Percentiles rank a stretch among this genome's conserved stretches.
These are phyloP conservation scores for Oenanthe melanoleuca DNA, from an alignment of 2,113 vertebrate genomes.

Conservation along the genomic window DNA sequence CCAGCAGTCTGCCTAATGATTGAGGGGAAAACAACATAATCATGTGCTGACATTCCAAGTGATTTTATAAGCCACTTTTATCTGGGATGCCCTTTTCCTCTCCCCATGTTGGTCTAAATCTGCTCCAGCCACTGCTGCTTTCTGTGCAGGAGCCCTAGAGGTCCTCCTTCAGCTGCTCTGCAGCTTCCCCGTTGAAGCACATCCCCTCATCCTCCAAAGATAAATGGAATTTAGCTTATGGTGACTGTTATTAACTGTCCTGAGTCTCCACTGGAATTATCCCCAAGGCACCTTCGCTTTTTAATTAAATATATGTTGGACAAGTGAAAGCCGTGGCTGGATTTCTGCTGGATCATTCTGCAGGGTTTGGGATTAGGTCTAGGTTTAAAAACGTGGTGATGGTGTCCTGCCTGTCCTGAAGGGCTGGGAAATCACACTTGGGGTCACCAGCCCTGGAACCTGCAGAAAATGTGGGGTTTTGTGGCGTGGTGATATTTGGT, in stretches of 20 bases:
- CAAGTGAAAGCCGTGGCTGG: neutral
- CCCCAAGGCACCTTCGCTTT: neutral
- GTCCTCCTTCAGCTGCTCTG: neutral
- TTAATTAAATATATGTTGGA: neutral
- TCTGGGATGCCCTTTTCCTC: constrained; percentile 3
- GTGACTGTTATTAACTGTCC: neutral
- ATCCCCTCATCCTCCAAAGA: neutral
- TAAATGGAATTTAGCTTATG: neutral
- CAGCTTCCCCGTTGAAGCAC: neutral
- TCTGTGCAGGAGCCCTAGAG: neutral
- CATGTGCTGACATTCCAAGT: constrained; percentile 67
- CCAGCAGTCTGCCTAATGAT: constrained; percentile 49
- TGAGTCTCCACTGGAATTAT: neutral
- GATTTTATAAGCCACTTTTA: constrained; percentile 67
- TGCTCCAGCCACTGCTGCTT: neutral
- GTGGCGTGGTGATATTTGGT: rapidly evolving
- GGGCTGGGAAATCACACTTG: neutral
- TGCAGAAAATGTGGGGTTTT: neutral
- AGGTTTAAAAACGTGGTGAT: neutral
- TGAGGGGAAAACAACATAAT: constrained; percentile 67
- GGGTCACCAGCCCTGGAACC: neutral
- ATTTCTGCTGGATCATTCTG: neutral
- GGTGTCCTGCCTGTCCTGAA: neutral
- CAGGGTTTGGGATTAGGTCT: neutral
- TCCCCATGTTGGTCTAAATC: neutral